Percentiles rank a stretch among this genome's conserved stretches.
These are phyloP conservation scores for Monopis laevigella DNA, from an alignment of 2,888 invertebrate species.

Conservation along the genomic window DNA sequence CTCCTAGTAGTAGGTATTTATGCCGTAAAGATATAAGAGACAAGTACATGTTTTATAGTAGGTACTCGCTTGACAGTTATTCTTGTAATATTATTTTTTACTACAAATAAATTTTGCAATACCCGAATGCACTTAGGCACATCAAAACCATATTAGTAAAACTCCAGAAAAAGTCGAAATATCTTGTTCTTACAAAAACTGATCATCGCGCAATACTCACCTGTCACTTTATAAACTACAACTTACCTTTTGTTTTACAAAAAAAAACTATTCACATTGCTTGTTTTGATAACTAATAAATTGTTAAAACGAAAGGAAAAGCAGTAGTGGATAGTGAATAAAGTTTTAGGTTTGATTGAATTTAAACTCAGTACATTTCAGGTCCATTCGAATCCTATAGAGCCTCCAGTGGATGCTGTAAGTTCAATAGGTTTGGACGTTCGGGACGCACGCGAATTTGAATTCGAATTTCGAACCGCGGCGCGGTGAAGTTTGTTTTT, in stretches of 20 bases:
- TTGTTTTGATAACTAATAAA: background rate
- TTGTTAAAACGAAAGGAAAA: background rate
- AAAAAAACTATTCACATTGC: background rate
- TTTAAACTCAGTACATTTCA: background rate
- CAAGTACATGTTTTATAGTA: too few relatives aligned
- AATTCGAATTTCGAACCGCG: conserved; percentile 3
- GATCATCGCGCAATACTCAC: background rate
- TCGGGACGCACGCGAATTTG: background rate
- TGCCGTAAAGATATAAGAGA: too few relatives aligned
- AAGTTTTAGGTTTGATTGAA: too few relatives aligned
- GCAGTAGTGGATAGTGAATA: background rate
- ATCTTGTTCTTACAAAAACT: conserved; percentile 7
- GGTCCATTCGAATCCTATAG: background rate
- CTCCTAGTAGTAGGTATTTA: too few relatives aligned
- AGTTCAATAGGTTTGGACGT: background rate
- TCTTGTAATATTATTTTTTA: too few relatives aligned
- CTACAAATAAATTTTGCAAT: too few relatives aligned
- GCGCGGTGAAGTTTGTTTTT: background rate
- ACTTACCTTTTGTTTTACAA: too few relatives aligned
- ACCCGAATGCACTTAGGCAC: background rate
- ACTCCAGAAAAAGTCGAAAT: conserved; percentile 1
- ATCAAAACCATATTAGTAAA: background rate
- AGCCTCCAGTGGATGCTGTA: conserved; percentile 5
- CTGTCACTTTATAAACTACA: too few relatives aligned
- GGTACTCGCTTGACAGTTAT: too few relatives aligned